Evolutionary conservation across 2,797 vertebrate species (phyloP).

Genomic region (Catostomus latipinnis): DNA sequence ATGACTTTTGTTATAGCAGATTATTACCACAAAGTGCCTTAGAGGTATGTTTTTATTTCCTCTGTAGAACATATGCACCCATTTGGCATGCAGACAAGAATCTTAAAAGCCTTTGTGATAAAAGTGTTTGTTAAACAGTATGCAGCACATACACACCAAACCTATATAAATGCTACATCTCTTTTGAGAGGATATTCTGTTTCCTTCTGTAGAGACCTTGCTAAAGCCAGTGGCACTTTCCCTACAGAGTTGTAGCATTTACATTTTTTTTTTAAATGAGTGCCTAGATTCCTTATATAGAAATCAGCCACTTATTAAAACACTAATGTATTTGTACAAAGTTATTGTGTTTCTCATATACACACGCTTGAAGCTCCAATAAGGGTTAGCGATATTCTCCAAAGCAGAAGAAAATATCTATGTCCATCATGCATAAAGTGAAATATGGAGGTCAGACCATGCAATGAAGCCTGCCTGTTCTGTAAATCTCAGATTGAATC

Average conservation of each 20-base stretch:
- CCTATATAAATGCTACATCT: conserved; percentile 10
- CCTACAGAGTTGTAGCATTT: background rate
- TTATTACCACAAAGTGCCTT: conserved; percentile 27
- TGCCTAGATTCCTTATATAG: conserved; percentile 10
- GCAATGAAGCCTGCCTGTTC: conserved; percentile 3
- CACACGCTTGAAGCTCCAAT: conserved; percentile 4
- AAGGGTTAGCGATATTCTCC: conserved; percentile 14
- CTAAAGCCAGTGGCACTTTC: conserved; percentile 7
- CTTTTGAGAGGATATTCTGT: conserved; percentile 19
- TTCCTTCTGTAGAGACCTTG: background rate
- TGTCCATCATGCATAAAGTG: conserved; percentile 22
- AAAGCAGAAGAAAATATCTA: conserved; percentile 25
- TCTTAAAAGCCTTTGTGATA: background rate
- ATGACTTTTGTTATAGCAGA: conserved; percentile 34
- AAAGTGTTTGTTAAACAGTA: conserved; percentile 35
- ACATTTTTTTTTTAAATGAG: background rate
- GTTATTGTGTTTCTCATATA: conserved; percentile 17
- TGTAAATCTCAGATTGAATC: conserved; percentile 13
- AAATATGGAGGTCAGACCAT: conserved; percentile 13
- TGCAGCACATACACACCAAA: background rate
- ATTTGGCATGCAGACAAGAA: background rate
- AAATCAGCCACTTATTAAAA: conserved; percentile 23
- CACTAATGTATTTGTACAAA: background rate
- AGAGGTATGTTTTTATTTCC: background rate
- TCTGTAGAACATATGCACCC: background rate